Base-by-base conservation (phyloP, 1,140 invertebrate species). In the Meloidogyne hapla region DNA sequence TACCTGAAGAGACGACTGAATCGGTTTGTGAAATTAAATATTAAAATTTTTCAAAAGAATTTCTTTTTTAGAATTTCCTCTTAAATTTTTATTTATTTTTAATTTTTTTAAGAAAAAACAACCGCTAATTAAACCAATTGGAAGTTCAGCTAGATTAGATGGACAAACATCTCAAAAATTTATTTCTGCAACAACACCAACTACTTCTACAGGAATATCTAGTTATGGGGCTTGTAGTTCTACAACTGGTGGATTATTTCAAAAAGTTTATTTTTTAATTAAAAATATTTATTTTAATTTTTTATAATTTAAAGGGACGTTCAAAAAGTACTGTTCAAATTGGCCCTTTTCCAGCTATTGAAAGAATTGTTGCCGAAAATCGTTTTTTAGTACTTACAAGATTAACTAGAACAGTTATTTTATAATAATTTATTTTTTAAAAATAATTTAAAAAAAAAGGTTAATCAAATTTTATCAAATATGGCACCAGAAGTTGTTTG, bases 331-430 rank as follows among this genome's bases (percentile, higher is more conserved):
- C 83, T 13, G 80, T 87, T 21, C 76, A 78, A 10, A 75, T 86
- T 25, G 85, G 84, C 23, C 84, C 85, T 2, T 86, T 76, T 78
- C 85, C 84, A 15, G 84, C 85, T 2, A 75, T 86, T 15, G 86
- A 87, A 21, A 48, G 73, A 63, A 79, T 86, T n/a, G 84, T 82
- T 65, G 84, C 80, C 13, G 84, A 86, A 70, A 87, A 83, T 72
- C 81, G 86, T 13, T 87, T 81, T 65, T 63, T 85, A 40, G 79
- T 86, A 38, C 73, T 86, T 13, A 78, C 84, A 15, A 45, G 84
- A 64, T 45, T 86, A 13, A 56, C 87, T 1, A 80, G 66, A 77
- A 61, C 79, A 33, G 85, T 85, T 15, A 66, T 79, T 83, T 10
- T 23, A 6, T 10, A 74, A 18, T 83, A 38, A n/a, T 45, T 74